Evolutionary conservation across 1,140 invertebrate genomes (phyloP), one percentile per base, ranked within the genome.

Genomic region (Drosophila mayri): DNA sequence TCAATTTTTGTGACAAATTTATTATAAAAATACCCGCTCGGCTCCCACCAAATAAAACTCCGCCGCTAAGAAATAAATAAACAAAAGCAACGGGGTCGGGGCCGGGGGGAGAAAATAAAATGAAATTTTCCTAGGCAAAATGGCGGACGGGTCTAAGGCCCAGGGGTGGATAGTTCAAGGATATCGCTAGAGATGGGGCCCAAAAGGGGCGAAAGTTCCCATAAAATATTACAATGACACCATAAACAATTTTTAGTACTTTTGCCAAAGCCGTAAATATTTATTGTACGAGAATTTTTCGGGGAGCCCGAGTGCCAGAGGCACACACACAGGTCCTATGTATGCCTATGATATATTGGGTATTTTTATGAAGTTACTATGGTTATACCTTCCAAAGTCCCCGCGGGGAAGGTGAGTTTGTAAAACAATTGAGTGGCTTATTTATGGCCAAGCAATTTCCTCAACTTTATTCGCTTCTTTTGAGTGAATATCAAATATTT

Each of bases 1-100:
- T 91, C 87, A 91, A 91, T 91, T 91, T 91, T 84, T 91, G 83
- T 91, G 87, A 91, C 87, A 91, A 91, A 91, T 91, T 91, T 91
- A 91, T 91, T 91, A 91, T 91, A 84, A 91, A 88, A 81, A 81
- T 18, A 82, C 66, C 67, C 52, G 54, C 52, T 71, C 16, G 52
- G 66, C 68, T 64, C 54, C 57, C 73, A 88, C 49, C 49, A 46
- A 76, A 76, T 59, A 73, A 62, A 55, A 68, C 46, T 58, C n/a
- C 35, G 25, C 49, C 22, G 40, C 46, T 46, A 66, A 67, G 46
- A 52, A 67, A 62, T 60, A 81, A 65, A 80, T 64, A 58, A 79
- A 70, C 47, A 54, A 44, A 65, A 41, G 63, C 32, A 49, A 61
- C 40, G 61, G 57, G 50, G 64, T 46, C 18, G 43, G 28, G 28